Percentiles rank a stretch among this genome's conserved stretches.
phyloP scores from a whole-genome alignment of 2,113 vertebrate genomes.

The Cepphus grylle region DNA sequence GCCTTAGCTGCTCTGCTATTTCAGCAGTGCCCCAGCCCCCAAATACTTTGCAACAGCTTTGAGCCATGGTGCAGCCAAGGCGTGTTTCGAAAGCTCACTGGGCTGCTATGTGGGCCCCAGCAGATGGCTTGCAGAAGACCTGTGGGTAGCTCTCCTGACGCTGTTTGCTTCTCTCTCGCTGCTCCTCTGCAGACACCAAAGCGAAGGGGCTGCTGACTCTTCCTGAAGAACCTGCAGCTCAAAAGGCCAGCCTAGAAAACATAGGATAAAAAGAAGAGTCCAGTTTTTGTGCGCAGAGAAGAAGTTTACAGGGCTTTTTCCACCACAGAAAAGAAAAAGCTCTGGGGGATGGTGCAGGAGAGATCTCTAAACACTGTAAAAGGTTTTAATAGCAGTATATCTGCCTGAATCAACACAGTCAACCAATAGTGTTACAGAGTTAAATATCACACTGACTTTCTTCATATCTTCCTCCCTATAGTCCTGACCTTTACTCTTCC shows the following conservation, averaged over 20 bases:
- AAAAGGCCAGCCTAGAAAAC: background rate
- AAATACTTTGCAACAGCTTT: background rate
- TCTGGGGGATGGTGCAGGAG: background rate
- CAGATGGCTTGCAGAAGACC: background rate
- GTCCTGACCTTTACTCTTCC: slow-evolving; percentile 1
- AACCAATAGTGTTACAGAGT: background rate
- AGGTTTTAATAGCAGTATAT: background rate
- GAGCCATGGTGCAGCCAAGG: background rate
- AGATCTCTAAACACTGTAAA: background rate
- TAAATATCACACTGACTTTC: background rate
- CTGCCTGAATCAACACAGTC: background rate
- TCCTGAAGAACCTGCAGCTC: background rate
- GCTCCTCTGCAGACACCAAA: background rate
- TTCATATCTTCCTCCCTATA: background rate
- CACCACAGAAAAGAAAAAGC: background rate
- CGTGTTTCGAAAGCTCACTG: background rate
- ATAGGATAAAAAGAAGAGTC: background rate
- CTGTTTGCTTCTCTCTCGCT: background rate
- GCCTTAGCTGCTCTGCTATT: background rate
- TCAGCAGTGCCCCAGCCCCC: background rate
- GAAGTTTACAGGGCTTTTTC: background rate
- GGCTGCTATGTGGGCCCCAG: accelerated
- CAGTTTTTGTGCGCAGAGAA: background rate
- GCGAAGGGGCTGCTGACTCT: background rate
- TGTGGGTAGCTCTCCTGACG: background rate